These are phyloP conservation scores for Cosmorhoe ocellata DNA, from an alignment of 2,888 invertebrate genomes.

Conservation along the genomic window DNA sequence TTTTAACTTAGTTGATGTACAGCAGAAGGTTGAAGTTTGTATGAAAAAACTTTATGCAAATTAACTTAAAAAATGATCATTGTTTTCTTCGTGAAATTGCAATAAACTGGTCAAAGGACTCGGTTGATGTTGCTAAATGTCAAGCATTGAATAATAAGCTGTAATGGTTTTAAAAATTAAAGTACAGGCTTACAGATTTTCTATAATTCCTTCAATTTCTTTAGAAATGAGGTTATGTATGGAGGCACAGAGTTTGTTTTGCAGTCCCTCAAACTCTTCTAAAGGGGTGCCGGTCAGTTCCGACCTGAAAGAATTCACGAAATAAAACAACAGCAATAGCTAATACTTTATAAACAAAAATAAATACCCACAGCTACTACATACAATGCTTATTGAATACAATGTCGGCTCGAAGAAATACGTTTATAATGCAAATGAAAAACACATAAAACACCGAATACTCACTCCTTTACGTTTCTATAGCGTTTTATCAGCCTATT, in stretches of 20 bases:
- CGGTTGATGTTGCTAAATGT: no score
- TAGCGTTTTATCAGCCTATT: slow-evolving; percentile 79
- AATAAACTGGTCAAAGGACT: no score
- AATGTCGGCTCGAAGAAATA: background rate
- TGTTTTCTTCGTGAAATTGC: no score
- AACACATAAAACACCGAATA: slow-evolving; percentile 38
- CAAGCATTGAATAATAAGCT: no score
- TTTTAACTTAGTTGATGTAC: no score
- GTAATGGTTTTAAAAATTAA: background rate
- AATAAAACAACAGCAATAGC: background rate
- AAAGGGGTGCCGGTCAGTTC: slow-evolving; percentile 65
- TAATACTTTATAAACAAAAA: background rate
- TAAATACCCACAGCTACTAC: no score
- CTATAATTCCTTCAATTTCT: slow-evolving; percentile 68
- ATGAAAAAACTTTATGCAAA: no score
- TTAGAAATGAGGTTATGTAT: slow-evolving; percentile 67
- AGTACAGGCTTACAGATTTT: slow-evolving; percentile 57
- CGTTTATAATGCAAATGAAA: slow-evolving; percentile 21
- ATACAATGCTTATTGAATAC: no score
- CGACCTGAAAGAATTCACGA: slow-evolving; percentile 58
- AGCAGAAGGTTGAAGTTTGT: no score
- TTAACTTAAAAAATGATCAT: no score
- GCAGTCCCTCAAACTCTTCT: slow-evolving; percentile 67
- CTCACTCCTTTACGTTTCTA: slow-evolving; percentile 76
- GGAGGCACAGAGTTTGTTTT: slow-evolving; percentile 62